phyloP scores from a whole-genome alignment of 2,888 invertebrate genomes.

The Drosophila lutescens region DNA sequence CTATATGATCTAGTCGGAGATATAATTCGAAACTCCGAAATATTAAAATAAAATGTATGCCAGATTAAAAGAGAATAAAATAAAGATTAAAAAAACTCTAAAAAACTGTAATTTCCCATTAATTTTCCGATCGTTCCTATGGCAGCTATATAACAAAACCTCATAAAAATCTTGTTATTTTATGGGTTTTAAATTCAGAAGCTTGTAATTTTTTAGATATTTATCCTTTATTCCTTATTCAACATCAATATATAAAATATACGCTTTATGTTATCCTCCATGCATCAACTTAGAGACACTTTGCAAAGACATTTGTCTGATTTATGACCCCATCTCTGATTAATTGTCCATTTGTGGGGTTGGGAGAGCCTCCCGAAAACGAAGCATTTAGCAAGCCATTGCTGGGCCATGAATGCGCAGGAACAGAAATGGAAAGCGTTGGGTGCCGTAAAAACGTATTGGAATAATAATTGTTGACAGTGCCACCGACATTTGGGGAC shows the following conservation, averaged over 20 bases:
- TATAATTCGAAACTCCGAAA: no score
- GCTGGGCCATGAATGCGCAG: slow-evolving; percentile 26
- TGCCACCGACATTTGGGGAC: slow-evolving; percentile 50
- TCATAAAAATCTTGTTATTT: no score
- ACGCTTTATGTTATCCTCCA: neutral
- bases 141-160: no score
- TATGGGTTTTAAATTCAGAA: no score
- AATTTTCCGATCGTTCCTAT: no score
- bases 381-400: slow-evolving; percentile 42
- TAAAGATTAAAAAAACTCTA: no score
- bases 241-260: neutral
- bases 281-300: slow-evolving; percentile 25
- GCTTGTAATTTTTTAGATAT: no score
- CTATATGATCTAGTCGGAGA: no score
- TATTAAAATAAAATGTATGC: no score
- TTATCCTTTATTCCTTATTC: neutral
- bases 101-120: no score
- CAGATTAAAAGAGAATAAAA: no score
- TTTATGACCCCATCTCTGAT: slow-evolving; percentile 62
- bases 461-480: slow-evolving; percentile 70
- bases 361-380: slow-evolving; percentile 10
- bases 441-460: slow-evolving; percentile 57
- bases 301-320: slow-evolving; percentile 48
- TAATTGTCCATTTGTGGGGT: slow-evolving; percentile 53
- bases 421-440: slow-evolving; percentile 44